Base-by-base conservation (phyloP, 2,797 vertebrate genomes). In the Gouania willdenowi region DNA sequence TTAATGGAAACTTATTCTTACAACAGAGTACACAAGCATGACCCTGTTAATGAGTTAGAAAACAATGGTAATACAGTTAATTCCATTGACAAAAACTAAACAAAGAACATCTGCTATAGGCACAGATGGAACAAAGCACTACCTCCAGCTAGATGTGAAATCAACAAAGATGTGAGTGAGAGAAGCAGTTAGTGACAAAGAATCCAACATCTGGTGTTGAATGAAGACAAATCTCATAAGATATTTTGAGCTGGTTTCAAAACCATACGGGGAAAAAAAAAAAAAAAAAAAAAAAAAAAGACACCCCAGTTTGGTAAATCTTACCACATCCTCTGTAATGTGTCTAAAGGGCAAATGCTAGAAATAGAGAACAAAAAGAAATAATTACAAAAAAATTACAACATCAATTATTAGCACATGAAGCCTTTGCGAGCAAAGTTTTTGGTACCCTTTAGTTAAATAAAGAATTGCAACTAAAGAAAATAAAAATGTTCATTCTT, bases 311-410 rank as follows among this genome's bases (percentile, higher is more conserved):
- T 45, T 40, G 14, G 37, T 8, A 43, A 22, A 50, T 80, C 94
- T 97, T 97, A 97, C 94, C 94, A 97, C 85, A 81, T 98, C 94
- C 82, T 98, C 95, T 35, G 93, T 97, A 87, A 98, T 77, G 71
- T 88, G 94, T 92, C 76, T 94, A 87, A 98, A 95, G 78, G 90
- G 92, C 83, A 94, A 88, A 40, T 91, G 90, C 93, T 98, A 90
- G 29, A 90, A 20, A 20, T 75, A 53, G 68, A 38, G 64, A 79
- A 87, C 78, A 86, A 18, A 67, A 68, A 71, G 19, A 49, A 60
- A 72, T 77, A 42, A 81, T 44, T 39, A 50, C 14, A 33, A 19
- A 48, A 27, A 42, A 47, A n/a, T 4, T 33, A 45, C 2, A 16
- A 11, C 9, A 42, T 24, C 5, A 28, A 31, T 26, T 13, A 40